Percentiles rank a stretch among this genome's conserved stretches.
These are phyloP conservation scores for Podargus strigoides DNA, from an alignment of 2,797 vertebrate genomes.

Conservation along the genomic window DNA sequence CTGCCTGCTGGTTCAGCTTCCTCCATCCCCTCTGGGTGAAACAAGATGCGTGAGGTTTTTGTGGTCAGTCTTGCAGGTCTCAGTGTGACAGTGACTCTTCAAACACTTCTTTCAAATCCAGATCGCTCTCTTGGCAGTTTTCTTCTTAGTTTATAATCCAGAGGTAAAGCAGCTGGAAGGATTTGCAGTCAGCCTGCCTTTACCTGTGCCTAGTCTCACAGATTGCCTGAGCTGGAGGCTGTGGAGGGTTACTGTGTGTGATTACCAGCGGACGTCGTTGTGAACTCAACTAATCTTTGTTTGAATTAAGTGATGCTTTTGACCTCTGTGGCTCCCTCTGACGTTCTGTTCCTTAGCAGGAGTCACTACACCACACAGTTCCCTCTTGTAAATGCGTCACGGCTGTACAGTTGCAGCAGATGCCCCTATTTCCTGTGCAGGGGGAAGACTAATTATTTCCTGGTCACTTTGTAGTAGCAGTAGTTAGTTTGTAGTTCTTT, in stretches of 20 bases:
- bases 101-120: background rate
- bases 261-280: background rate
- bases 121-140: background rate
- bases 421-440: no score
- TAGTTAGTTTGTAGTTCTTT: background rate
- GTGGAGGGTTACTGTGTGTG: accelerated
- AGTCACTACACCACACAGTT: background rate
- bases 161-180: background rate
- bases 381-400: accelerated
- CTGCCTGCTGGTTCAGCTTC: background rate
- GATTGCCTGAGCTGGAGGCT: background rate
- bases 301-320: background rate
- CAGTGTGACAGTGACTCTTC: background rate
- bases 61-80: background rate
- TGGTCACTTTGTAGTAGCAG: background rate
- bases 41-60: accelerated
- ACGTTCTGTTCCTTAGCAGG: accelerated
- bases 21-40: accelerated
- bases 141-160: accelerated
- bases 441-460: background rate
- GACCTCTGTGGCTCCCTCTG: background rate
- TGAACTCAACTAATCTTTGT: background rate
- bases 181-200: background rate
- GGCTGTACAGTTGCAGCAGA: no score
- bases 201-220: no score